A percentile compares a stretch with the other conserved stretches of the same genome.
Conservation (phyloP, 2,113 vertebrate species). For the Zosterops hypoxanthus region DNA sequence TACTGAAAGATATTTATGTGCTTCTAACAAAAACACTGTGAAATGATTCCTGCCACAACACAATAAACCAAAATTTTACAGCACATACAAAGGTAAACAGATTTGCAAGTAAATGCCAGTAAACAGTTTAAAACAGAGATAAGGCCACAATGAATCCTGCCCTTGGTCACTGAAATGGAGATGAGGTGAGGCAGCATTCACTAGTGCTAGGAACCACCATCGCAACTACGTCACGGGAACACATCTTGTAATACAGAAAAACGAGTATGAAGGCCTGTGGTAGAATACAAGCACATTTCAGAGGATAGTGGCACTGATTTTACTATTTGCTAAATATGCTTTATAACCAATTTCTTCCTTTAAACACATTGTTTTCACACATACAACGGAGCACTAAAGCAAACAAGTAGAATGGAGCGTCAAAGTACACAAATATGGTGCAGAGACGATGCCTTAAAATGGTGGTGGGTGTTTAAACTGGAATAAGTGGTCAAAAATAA, state of each 20-base stretch:
- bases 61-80: conserved; percentile 28
- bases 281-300: conserved; percentile 23
- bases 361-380: conserved; percentile 11
- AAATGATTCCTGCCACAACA: conserved; percentile 37
- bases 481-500: conserved; percentile 23
- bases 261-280: conserved; percentile 32
- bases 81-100: conserved; percentile 57
- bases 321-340: neutral
- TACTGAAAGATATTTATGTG: conserved; percentile 1
- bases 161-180: conserved; percentile 69
- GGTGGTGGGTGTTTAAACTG: neutral
- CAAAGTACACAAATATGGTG: neutral
- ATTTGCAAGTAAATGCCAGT: conserved; percentile 67
- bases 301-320: conserved; percentile 33
- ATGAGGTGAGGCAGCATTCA: conserved; percentile 69
- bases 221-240: neutral
- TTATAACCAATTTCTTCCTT: conserved; percentile 45
- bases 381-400: neutral
- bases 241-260: neutral
- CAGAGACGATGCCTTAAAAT: neutral
- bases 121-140: conserved; percentile 74
- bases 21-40: conserved; percentile 50
- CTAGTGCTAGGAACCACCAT: conserved; percentile 38
- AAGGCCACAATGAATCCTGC: conserved; percentile 83
- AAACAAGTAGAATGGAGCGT: neutral